phyloP scores from a whole-genome alignment of 2,888 invertebrate species.

The Melanophora roralis region DNA sequence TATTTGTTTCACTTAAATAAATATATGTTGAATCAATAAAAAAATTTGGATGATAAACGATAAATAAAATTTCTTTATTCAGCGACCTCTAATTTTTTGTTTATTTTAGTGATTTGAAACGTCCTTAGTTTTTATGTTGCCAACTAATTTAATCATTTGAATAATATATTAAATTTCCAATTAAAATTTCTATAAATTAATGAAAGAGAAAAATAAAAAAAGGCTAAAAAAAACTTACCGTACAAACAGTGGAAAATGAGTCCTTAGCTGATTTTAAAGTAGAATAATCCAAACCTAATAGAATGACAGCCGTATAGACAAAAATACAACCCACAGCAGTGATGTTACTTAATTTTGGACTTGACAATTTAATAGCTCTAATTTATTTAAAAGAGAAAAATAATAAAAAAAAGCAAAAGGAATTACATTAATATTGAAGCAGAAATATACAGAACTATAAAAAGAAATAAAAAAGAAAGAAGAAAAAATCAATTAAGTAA shows the following conservation, averaged over 20 bases:
- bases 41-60: too few species aligned
- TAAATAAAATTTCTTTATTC: too few species aligned
- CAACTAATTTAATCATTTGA: constrained; percentile 5
- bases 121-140: background rate
- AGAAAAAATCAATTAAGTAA: constrained; percentile 32
- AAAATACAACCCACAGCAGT: constrained; percentile 92
- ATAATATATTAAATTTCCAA: constrained; percentile 7
- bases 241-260: constrained; percentile 89
- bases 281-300: constrained; percentile 91
- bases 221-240: constrained; percentile 80
- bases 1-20: too few species aligned
- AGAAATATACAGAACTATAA: background rate
- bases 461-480: background rate
- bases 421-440: background rate
- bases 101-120: too few species aligned
- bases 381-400: constrained; percentile 41
- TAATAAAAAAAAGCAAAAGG: constrained; percentile 13
- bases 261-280: constrained; percentile 83
- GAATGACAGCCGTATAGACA: constrained; percentile 92
- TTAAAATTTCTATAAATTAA: background rate
- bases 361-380: constrained; percentile 94
- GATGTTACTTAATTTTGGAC: constrained; percentile 94
- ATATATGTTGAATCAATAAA: too few species aligned
- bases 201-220: background rate
- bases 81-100: too few species aligned